A percentile compares a stretch with the other conserved stretches of the same genome.
phyloP scores from a whole-genome alignment of 2,113 vertebrate genomes.

The Apeltes quadracus region DNA sequence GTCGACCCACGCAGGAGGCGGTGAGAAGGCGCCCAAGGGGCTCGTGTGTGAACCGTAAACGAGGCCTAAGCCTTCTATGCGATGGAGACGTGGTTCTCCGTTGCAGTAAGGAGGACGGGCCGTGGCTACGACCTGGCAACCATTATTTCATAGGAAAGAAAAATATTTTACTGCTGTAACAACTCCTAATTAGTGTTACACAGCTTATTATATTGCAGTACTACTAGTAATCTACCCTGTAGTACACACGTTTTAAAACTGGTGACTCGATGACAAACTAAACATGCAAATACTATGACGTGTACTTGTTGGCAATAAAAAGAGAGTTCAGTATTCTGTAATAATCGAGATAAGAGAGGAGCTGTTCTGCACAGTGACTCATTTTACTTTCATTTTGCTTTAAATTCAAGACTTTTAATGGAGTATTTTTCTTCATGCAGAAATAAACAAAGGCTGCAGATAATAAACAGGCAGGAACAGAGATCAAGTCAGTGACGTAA shows the following conservation, averaged over 20 bases:
- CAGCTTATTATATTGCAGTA: no score
- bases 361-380: not conserved
- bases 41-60: no score
- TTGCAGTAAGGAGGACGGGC: no score
- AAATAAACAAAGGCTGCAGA: not conserved
- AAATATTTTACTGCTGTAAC: not conserved
- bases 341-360: not conserved
- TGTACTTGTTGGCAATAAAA: not conserved
- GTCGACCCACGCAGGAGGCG: no score
- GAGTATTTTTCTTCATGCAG: not conserved
- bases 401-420: not conserved
- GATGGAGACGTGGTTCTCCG: no score
- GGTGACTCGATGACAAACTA: not conserved
- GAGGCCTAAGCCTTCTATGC: no score
- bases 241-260: no score
- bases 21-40: no score
- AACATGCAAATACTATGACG: not conserved
- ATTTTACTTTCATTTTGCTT: not conserved
- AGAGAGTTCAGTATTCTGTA: not conserved
- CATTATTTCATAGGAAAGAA: not conserved
- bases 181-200: not conserved
- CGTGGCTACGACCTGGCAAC: no score
- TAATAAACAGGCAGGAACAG: constrained; percentile 7
- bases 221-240: no score
- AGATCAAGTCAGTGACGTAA: constrained; percentile 74